Base-by-base conservation (phyloP, 2,888 invertebrate species). In the Nasonovia ribisnigri region DNA sequence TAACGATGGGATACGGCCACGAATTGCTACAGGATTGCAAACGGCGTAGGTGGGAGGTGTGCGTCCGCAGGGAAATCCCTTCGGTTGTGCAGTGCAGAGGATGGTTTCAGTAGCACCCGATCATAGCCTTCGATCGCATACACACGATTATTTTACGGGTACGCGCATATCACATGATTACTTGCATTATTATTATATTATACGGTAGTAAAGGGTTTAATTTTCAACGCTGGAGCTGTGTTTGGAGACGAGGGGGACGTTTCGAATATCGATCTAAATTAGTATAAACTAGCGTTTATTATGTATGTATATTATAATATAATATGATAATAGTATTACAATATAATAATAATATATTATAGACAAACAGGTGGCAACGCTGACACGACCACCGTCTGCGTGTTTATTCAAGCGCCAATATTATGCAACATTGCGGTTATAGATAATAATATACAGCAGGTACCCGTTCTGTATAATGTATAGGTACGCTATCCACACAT, bases 201-300 rank as follows among this genome's bases (percentile, higher is more conserved):
- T 67, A 67, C 36, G 16, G 54, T 20, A 67, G 20, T 16, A 67
- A 36, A 67, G 67, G 67, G 67, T 67, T 67, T 36, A 67, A 67
- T 67, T 67, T 67, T 6, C 67, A 67, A 67, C n/a, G 36, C 67
- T 16, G 16, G 6, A n/a, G 16, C 20, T 36, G 67, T 6, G n/a
- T n/a, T 67, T 16, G n/a, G 67, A n/a, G n/a, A 67, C n/a, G 16
- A 67, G 16, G 16, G 6, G 67, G 67, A 67, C 36, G n/a, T 36
- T 67, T 67, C 67, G 67, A 67, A 67, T 67, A 67, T 5, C 67
- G n/a, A 67, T 67, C 67, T 67, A 67, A 67, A 67, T 67, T 67
- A 67, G 67, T 67, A 67, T 87, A n/a, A 67, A 67, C 67, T 67
- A 67, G n/a, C 67, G n/a, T 67, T n/a, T 60, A n/a, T 60, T n/a